phyloP scores from a whole-genome alignment of 2,113 vertebrate species.

The Ascaphus truei region DNA sequence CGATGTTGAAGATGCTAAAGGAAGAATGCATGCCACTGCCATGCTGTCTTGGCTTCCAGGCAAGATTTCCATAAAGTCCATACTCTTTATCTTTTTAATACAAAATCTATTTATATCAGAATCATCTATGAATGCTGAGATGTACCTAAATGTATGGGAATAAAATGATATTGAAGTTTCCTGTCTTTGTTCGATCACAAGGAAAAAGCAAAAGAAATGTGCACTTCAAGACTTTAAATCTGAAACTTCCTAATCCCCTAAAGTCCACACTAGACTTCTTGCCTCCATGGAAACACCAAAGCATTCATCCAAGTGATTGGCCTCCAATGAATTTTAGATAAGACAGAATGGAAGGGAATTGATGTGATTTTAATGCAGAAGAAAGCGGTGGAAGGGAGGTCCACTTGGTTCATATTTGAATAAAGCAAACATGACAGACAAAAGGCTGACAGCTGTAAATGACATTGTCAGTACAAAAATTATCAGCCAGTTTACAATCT shows the following conservation, averaged over 20 bases:
- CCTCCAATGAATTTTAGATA: conserved; percentile 99
- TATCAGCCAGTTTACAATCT: conserved; percentile 99
- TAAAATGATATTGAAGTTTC: conserved; percentile 63
- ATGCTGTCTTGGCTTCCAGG: conserved; percentile 53
- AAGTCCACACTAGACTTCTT: conserved; percentile 96
- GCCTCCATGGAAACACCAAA: conserved; percentile 97
- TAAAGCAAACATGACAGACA: conserved; percentile 99
- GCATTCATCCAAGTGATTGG: conserved; percentile 99
- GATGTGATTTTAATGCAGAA: conserved; percentile 99
- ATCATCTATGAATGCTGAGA: background rate
- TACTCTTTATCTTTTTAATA: background rate
- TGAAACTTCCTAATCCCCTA: conserved; percentile 98
- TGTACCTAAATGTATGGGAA: conserved; percentile 27
- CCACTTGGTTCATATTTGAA: conserved; percentile 99
- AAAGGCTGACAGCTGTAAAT: conserved; percentile 99
- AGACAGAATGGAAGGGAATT: conserved; percentile 99
- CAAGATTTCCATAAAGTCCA: conserved; percentile 45
- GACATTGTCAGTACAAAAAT: conserved; percentile 99
- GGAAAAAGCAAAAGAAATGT: conserved; percentile 77
- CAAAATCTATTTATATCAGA: background rate
- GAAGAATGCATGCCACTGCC: conserved; percentile 47
- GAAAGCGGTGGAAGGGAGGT: conserved; percentile 96
- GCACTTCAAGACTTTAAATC: conserved; percentile 95
- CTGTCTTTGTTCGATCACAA: conserved; percentile 66
- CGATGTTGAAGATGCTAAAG: conserved; percentile 52